Evolutionary conservation across 2,797 vertebrate genomes (phyloP), one percentile per base, ranked within the genome.

Genomic region (Sebastes elongatus): DNA sequence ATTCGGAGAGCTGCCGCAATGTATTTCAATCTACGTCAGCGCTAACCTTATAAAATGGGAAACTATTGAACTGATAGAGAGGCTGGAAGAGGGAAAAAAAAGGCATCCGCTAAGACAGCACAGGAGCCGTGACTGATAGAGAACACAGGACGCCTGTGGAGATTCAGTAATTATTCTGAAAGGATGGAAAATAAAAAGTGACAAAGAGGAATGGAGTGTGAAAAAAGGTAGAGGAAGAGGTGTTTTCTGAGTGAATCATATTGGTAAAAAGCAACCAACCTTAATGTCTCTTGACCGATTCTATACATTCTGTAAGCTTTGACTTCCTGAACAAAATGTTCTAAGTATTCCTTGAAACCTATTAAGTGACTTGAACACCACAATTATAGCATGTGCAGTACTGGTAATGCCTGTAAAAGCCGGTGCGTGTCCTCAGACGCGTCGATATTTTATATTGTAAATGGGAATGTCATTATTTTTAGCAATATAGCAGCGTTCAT

Each of bases 391-490:
- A 71, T 42, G 32, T 66, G 46, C 66, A 63, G 20, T 9, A 1
- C 28, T 8, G 27, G 7, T 35, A 28, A 68, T 23, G 60, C 60
- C 38, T 56, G 63, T 30, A 63, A 35, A 46, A 71, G 73, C 60
- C 22, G 11, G 56, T 16, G 22, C 9, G 18, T 63, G 67, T 64
- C 33, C 73, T 72, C 38, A 53, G 32, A 65, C 7, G 18, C 1
- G 55, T 80, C 38, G 62, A 76, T 81, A 84, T 84, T 59, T 86
- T 64, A 67, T 65, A 76, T 77, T 84, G 68, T 77, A 89, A 88
- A 90, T 86, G 88, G 30, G 46, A 80, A 84, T 49, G 84, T 86
- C 88, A 90, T 92, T 90, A 91, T 93, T 93, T 90, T 92, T 88
- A 93, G 90, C 83, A 59, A 38, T 88, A 74, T 81, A 83, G 80